phyloP scores from a whole-genome alignment of 1,140 invertebrate genomes.

The Panulirus ornatus region DNA sequence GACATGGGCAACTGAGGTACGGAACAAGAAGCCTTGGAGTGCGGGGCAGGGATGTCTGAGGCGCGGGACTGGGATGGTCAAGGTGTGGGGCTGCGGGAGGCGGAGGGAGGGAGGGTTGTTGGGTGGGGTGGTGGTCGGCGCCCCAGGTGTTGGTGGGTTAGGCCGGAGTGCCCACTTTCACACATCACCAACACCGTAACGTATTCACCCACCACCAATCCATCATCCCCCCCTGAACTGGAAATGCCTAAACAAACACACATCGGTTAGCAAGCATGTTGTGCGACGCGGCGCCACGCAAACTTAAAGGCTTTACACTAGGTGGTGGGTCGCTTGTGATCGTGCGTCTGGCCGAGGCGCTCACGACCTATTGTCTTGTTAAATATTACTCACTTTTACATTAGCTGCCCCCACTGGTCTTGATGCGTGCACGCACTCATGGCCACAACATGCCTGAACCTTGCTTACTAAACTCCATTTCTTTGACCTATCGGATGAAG shows the following conservation, averaged over 20 bases:
- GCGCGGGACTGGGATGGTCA: background rate
- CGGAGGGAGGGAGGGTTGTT: background rate
- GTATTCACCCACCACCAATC: background rate
- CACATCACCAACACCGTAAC: constrained; percentile 30
- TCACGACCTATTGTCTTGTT: constrained; percentile 38
- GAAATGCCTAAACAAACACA: background rate
- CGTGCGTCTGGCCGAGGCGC: constrained; percentile 12
- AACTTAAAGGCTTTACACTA: background rate
- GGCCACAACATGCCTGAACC: no score
- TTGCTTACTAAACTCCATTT: no score
- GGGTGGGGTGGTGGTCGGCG: background rate
- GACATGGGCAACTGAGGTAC: no score
- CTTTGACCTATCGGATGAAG: no score
- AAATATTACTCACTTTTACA: constrained; percentile 48
- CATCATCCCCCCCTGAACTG: background rate
- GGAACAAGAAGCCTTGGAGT: no score
- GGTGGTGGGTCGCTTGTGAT: background rate
- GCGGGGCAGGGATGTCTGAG: no score
- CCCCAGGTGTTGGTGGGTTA: constrained; percentile 6
- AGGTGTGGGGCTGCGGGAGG: background rate
- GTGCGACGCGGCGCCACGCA: background rate
- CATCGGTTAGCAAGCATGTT: background rate
- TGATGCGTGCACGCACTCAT: background rate
- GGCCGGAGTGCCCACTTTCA: constrained; percentile 43
- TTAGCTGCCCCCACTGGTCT: constrained; percentile 17